Evolutionary conservation across 2,797 vertebrate species (phyloP).

Genomic region (Tauraco hartlaubi): DNA sequence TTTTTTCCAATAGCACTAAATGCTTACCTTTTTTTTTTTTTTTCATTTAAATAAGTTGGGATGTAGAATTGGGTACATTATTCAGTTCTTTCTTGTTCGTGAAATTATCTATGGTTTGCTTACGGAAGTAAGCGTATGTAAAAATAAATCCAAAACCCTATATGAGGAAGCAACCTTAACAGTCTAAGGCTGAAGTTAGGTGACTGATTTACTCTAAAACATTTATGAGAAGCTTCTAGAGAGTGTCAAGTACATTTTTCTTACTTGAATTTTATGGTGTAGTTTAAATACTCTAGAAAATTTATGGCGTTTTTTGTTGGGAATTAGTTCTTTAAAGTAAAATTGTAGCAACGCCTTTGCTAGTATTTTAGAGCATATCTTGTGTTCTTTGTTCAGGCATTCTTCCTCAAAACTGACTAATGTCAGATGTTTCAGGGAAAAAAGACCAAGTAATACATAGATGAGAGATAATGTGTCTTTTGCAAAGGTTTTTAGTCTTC

Average conservation of each 20-base stretch:
- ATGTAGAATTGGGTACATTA: not conserved
- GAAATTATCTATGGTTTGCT: not conserved
- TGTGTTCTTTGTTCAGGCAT: not conserved
- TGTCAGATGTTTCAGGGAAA: not conserved
- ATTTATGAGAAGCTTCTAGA: not conserved
- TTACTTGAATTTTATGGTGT: not conserved
- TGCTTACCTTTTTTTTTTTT: not conserved
- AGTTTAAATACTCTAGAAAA: not conserved
- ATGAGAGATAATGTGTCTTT: not conserved
- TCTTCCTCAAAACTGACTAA: not conserved
- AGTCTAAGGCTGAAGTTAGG: not conserved
- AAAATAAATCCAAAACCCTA: not conserved
- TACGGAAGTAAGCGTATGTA: not conserved
- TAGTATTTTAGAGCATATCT: not conserved
- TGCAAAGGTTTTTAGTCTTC: not conserved
- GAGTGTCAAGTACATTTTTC: not conserved
- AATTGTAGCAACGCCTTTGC: not conserved
- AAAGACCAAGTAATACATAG: not conserved
- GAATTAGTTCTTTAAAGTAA: not conserved
- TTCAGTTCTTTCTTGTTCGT: not conserved
- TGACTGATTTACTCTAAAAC: not conserved
- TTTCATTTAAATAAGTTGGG: not conserved
- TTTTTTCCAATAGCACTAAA: not conserved
- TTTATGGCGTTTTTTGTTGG: accelerated
- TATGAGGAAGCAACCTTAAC: not conserved